Conservation (phyloP, 2,888 invertebrate species). For the Agrochola lychnidis region DNA sequence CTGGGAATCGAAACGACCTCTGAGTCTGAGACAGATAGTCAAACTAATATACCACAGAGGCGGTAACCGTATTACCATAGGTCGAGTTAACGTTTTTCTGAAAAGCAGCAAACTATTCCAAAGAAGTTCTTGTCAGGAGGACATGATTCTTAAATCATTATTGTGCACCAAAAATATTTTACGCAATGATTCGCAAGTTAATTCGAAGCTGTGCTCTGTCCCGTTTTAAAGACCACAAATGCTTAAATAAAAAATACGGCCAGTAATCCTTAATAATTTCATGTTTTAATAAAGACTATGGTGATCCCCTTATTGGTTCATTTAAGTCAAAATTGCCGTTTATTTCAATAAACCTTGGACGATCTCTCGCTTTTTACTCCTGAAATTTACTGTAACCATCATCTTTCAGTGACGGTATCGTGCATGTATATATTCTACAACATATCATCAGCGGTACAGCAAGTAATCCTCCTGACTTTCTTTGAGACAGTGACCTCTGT, state of each 20-base stretch:
- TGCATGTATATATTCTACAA: constrained; percentile 67
- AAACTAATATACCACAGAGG: too few species aligned
- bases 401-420: constrained; percentile 60
- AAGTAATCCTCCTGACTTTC: constrained; percentile 83
- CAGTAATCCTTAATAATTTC: too few species aligned
- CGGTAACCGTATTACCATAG: neutral
- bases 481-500: constrained; percentile 81
- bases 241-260: too few species aligned
- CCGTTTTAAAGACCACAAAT: too few species aligned
- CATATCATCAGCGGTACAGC: constrained; percentile 57
- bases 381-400: neutral
- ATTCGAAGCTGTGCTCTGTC: too few species aligned
- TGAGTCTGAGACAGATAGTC: too few species aligned
- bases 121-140: neutral
- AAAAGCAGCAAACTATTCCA: neutral
- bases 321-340: too few species aligned
- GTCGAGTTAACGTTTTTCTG: neutral
- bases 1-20: too few species aligned
- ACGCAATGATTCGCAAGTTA: neutral
- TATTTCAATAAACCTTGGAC: neutral
- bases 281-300: too few species aligned
- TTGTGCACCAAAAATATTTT: neutral
- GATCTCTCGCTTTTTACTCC: neutral
- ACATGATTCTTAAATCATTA: neutral
- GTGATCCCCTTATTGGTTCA: too few species aligned